Percentiles rank a stretch among this genome's conserved stretches.
These are phyloP conservation scores for Coregonus suidteri DNA, from an alignment of 2,797 vertebrate species.

Conservation along the genomic window DNA sequence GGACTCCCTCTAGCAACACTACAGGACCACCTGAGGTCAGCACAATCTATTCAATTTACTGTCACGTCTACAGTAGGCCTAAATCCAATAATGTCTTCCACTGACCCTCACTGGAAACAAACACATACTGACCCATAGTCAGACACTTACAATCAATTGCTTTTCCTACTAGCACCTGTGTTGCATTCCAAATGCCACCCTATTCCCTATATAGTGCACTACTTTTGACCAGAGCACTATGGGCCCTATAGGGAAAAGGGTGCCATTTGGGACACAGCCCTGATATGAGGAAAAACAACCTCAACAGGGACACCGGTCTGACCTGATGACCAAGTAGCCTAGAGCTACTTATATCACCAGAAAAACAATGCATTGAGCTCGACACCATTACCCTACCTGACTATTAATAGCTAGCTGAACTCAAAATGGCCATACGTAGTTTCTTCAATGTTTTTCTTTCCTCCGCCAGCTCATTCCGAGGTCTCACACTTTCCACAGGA, in stretches of 20 bases:
- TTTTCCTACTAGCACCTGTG: too few species aligned
- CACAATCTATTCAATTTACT: background rate
- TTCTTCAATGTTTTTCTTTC: background rate
- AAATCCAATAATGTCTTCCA: background rate
- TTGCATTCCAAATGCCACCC: too few species aligned
- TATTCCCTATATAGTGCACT: too few species aligned
- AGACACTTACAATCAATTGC: background rate
- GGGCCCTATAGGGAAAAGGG: background rate
- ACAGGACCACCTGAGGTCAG: background rate
- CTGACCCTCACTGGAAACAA: background rate
- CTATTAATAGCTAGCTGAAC: background rate
- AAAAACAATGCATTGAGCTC: background rate
- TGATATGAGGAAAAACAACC: background rate
- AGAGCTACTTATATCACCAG: too few species aligned
- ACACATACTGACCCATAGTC: background rate
- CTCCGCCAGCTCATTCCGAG: background rate
- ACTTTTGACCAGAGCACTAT: too few species aligned
- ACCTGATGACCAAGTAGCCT: background rate
- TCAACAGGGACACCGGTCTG: too few species aligned
- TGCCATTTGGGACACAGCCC: background rate
- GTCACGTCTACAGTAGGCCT: background rate
- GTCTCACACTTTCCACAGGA: constrained; percentile 2
- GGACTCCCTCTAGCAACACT: background rate
- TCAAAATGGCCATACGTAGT: background rate
- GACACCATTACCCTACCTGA: background rate